Conservation (phyloP, 2,797 vertebrate genomes). For the Moxostoma hubbsi region DNA sequence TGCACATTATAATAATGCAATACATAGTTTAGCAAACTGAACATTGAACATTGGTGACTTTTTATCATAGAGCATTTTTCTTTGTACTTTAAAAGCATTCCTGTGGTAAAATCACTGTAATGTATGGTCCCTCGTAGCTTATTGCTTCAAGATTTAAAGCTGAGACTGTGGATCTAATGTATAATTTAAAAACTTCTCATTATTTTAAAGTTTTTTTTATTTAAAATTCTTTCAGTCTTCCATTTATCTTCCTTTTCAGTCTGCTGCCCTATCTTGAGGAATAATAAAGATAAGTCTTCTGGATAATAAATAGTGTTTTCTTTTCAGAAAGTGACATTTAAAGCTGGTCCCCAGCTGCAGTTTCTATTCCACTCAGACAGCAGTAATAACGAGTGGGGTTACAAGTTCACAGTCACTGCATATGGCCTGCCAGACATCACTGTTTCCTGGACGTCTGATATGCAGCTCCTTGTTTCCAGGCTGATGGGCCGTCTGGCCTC, state of each 20-base stretch:
- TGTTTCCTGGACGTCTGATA: slow-evolving; percentile 93
- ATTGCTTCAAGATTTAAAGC: too few relatives aligned
- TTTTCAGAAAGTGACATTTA: slow-evolving; percentile 93
- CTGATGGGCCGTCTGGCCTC: slow-evolving; percentile 96
- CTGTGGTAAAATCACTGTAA: too few relatives aligned
- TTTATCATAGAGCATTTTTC: too few relatives aligned
- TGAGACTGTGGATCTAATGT: too few relatives aligned
- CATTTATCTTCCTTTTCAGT: background rate
- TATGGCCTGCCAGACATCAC: slow-evolving; percentile 91
- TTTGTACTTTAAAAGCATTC: too few relatives aligned
- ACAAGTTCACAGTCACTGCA: slow-evolving; percentile 93
- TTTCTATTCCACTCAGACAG: slow-evolving; percentile 98
- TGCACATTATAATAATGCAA: too few relatives aligned
- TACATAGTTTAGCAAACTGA: too few relatives aligned
- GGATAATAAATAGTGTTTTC: background rate
- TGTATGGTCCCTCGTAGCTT: too few relatives aligned
- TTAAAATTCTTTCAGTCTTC: too few relatives aligned
- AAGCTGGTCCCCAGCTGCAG: slow-evolving; percentile 94
- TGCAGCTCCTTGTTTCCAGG: slow-evolving; percentile 92
- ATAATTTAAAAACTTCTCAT: too few relatives aligned
- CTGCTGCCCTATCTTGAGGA: background rate
- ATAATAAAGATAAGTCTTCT: background rate
- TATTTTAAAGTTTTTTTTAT: too few relatives aligned
- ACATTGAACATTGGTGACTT: too few relatives aligned
- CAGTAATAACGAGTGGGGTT: slow-evolving; percentile 98